Percentiles rank a stretch among this genome's conserved stretches.
Evolutionary conservation across 2,797 vertebrate species (phyloP).

Genomic region (Rhabdophis nuchalis): DNA sequence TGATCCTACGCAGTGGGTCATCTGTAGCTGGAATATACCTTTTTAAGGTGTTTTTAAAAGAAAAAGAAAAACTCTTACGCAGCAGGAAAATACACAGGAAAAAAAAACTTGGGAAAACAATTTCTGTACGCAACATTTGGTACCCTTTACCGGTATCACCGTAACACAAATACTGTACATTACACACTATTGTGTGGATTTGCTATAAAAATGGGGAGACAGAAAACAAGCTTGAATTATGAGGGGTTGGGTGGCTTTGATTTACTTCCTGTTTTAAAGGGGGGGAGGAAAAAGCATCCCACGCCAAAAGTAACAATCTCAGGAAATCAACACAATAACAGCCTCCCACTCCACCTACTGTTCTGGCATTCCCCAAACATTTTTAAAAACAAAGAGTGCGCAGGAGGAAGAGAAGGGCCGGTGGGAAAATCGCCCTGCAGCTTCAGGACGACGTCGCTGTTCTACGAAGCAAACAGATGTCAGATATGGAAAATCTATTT

Average conservation of each 20-base stretch:
- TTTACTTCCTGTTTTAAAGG: constrained; percentile 34
- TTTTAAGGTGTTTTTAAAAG: neutral
- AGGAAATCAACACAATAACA: constrained; percentile 72
- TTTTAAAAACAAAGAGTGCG: constrained; percentile 30
- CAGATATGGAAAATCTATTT: neutral
- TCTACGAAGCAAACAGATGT: neutral
- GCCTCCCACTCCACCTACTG: constrained; percentile 67
- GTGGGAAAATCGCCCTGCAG: neutral
- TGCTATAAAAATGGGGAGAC: neutral
- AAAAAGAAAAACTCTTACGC: neutral
- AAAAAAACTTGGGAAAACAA: neutral
- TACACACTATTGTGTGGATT: neutral
- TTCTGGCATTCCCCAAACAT: constrained; percentile 39
- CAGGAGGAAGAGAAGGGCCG: neutral
- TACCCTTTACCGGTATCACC: neutral
- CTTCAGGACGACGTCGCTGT: neutral
- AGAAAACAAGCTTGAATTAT: neutral
- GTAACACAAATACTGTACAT: neutral
- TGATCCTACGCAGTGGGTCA: neutral
- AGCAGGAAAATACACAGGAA: neutral
- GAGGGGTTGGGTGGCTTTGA: neutral
- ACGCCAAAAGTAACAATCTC: constrained; percentile 65
- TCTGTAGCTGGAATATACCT: neutral
- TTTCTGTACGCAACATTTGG: neutral
- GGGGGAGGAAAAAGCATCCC: neutral